Conservation (phyloP, 1,140 invertebrate species). For the Cotesia typhae region DNA sequence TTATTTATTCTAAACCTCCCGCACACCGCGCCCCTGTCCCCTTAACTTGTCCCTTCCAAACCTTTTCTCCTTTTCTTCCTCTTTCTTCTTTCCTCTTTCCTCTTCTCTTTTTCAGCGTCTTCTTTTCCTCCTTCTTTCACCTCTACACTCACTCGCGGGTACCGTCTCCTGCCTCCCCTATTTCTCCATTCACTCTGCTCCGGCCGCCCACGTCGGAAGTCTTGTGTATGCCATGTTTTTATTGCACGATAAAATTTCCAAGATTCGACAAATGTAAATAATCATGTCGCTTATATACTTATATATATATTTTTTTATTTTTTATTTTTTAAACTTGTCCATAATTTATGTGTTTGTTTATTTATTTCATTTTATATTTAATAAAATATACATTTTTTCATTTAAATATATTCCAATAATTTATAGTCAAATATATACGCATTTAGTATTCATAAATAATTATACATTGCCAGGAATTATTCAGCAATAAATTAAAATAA, state of each 20-base stretch:
- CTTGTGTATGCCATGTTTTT: constrained; percentile 22
- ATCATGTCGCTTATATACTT: constrained; percentile 1
- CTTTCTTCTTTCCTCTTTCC: background rate
- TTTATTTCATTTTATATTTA: too few species aligned
- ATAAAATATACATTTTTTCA: too few species aligned
- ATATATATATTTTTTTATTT: background rate
- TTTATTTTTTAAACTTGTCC: background rate
- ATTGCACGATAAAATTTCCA: constrained; percentile 29
- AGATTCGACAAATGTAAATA: constrained; percentile 32
- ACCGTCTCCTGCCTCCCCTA: constrained; percentile 16
- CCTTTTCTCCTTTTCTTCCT: constrained; percentile 24
- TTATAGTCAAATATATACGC: too few species aligned
- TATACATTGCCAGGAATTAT: background rate
- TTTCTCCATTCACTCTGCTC: constrained; percentile 26
- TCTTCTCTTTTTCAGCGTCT: background rate
- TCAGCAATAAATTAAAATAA: constrained; percentile 7
- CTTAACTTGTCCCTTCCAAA: constrained; percentile 30
- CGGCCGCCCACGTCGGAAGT: constrained; percentile 28
- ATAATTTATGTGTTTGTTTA: background rate
- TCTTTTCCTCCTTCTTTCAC: background rate
- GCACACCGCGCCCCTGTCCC: constrained; percentile 43
- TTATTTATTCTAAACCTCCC: constrained; percentile 61
- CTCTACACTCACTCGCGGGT: constrained; percentile 2
- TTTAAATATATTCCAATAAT: too few species aligned
- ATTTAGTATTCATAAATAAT: constrained; percentile 5